phyloP scores from a whole-genome alignment of 2,113 vertebrate genomes.

The Meles meles region DNA sequence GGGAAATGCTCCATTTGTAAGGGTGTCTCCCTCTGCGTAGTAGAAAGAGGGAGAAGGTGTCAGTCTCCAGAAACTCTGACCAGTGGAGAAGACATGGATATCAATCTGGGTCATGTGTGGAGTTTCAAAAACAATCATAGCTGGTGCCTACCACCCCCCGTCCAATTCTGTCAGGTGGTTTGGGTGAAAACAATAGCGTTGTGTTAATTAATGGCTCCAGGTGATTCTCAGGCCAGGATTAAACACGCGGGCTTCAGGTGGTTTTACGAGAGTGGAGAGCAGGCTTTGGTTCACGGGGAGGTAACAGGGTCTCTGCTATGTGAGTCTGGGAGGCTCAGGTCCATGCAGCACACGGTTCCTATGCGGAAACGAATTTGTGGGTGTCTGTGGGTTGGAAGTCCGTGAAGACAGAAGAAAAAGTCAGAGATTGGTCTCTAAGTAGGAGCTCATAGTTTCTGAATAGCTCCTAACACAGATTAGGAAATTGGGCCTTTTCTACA shows the following conservation, averaged over 20 bases:
- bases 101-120: neutral
- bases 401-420: neutral
- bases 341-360: neutral
- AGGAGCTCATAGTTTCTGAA: neutral
- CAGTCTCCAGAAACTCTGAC: neutral
- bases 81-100: neutral
- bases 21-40: neutral
- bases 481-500: neutral
- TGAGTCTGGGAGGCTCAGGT: neutral
- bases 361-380: neutral
- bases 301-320: too few relatives aligned
- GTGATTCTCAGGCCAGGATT: neutral
- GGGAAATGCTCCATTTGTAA: neutral
- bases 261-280: neutral
- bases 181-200: neutral
- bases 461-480: neutral
- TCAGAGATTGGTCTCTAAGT: neutral
- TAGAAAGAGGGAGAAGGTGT: neutral
- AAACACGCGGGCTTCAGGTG: neutral
- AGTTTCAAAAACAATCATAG: neutral
- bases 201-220: neutral
- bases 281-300: neutral
- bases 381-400: neutral
- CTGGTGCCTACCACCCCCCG: neutral
- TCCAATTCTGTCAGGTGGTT: neutral